Evolutionary conservation across 2,797 vertebrate species (phyloP), one percentile per base, ranked within the genome.

Genomic region (Aplochiton taeniatus): DNA sequence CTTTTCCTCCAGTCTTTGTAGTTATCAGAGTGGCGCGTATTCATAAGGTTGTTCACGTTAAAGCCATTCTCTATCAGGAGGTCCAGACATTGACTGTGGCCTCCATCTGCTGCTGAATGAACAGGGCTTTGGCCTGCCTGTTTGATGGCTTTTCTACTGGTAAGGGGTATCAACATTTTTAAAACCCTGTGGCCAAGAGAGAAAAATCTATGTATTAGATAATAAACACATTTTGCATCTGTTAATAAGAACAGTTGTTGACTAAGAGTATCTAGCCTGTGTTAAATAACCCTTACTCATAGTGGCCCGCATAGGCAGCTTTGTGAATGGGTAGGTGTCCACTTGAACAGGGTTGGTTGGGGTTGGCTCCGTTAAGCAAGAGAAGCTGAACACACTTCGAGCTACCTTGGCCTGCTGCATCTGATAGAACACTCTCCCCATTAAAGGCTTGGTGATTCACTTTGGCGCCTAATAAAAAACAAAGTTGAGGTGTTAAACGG

Each of bases 301-400:
- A 94, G 86, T 96, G 93, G 1, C 94, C 94, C 63, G 93, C 89
- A 1, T 93, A 93, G 6, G 95, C 93, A 0, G 93, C 93, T 81
- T 91, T 90, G 83, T 96, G 94, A 77, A 96, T 91, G 12, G 94
- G 94, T 66, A 95, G 94, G 51, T 94, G 89, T 48, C 93, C 92
- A 1, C 89, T 88, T 65, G 84, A 77, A 68, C 88, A 94, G 52
- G 93, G 87, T 48, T 95, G 78, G 44, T 94, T 95, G n/a, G 92
- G 90, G 53, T 92, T 89, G 61, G 94, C 95, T 56, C 94, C 91
- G 0, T 95, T 92, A 66, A 95, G 92, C 82, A 97, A 79, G 74
- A 96, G 87, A 72, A 98, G 87, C 58, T 91, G 85, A 20, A 94
- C 86, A 66, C 94, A 95, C 72, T 90, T 93, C 0, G 92, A 90